Evolutionary conservation across 2,888 invertebrate genomes (phyloP).

Genomic region (Oegoconia quadripuncta): DNA sequence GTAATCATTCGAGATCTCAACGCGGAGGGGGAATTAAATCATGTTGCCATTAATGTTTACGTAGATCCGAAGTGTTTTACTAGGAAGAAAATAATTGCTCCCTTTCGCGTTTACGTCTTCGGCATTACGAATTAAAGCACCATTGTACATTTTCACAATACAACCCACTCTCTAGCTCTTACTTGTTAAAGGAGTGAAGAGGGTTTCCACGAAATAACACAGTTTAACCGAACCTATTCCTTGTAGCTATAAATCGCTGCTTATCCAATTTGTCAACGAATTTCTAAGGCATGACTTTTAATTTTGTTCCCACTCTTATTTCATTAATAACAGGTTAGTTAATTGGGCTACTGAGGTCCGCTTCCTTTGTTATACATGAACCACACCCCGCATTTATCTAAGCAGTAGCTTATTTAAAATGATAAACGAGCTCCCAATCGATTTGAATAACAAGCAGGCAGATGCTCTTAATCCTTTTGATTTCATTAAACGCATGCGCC

Average conservation of each 20-base stretch:
- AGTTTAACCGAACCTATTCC: background rate
- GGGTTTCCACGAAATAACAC: no score
- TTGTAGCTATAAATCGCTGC: background rate
- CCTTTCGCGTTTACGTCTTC: slow-evolving; percentile 13
- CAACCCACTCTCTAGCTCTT: slow-evolving; percentile 9
- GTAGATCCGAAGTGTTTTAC: slow-evolving; percentile 32
- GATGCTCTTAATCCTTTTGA: slow-evolving; percentile 79
- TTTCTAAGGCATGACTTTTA: slow-evolving; percentile 29
- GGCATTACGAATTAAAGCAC: slow-evolving; percentile 4
- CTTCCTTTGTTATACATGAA: slow-evolving; percentile 67
- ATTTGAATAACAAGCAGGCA: slow-evolving; percentile 79
- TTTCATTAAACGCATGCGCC: slow-evolving; percentile 78
- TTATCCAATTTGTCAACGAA: slow-evolving; percentile 32
- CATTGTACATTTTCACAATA: slow-evolving; percentile 21
- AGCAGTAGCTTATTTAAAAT: slow-evolving; percentile 77
- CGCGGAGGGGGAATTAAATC: slow-evolving; percentile 46
- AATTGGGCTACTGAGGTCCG: slow-evolving; percentile 65
- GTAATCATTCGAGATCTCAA: slow-evolving; percentile 54
- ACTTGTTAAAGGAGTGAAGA: slow-evolving; percentile 10
- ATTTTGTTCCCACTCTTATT: slow-evolving; percentile 35
- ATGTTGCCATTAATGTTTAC: slow-evolving; percentile 46
- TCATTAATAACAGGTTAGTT: slow-evolving; percentile 65
- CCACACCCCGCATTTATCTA: slow-evolving; percentile 75
- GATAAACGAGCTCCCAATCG: slow-evolving; percentile 77
- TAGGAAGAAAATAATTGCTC: slow-evolving; percentile 33